Evolutionary conservation across 2,888 invertebrate species (phyloP).

Genomic region (Apotomis capreana): DNA sequence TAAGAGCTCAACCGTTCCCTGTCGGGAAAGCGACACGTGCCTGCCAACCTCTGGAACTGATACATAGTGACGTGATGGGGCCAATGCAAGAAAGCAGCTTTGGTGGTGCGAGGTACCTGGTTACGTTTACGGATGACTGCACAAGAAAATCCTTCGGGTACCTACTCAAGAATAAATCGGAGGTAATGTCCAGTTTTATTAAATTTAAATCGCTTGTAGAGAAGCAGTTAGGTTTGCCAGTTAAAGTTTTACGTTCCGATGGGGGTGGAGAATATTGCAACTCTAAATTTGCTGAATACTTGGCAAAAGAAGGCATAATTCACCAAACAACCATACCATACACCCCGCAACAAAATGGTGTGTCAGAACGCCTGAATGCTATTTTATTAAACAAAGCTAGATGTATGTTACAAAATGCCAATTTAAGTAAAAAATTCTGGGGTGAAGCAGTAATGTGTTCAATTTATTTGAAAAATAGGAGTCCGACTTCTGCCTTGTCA

Average conservation of each 20-base stretch:
- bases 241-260: background rate
- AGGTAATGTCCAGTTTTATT: constrained; percentile 9
- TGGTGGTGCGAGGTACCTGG: constrained; percentile 3
- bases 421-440: no score
- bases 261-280: constrained; percentile 3
- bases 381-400: no score
- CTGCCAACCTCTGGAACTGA: background rate
- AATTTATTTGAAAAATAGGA: no score
- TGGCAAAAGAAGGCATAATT: background rate
- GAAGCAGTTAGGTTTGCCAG: background rate
- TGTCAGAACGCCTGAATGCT: no score
- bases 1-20: constrained; percentile 1
- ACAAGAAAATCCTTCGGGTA: background rate
- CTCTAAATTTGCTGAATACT: background rate
- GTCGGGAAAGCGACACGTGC: background rate
- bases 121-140: constrained; percentile 4
- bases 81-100: constrained; percentile 3
- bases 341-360: no score
- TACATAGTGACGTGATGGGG: background rate
- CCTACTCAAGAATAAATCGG: constrained; percentile 2
- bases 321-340: background rate
- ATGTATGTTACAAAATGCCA: no score
- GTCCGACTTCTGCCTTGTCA: no score
- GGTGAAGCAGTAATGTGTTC: no score
- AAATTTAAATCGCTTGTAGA: constrained; percentile 2